Evolutionary conservation across 2,797 vertebrate genomes (phyloP).

Genomic region (Gallinago nigripennis): DNA sequence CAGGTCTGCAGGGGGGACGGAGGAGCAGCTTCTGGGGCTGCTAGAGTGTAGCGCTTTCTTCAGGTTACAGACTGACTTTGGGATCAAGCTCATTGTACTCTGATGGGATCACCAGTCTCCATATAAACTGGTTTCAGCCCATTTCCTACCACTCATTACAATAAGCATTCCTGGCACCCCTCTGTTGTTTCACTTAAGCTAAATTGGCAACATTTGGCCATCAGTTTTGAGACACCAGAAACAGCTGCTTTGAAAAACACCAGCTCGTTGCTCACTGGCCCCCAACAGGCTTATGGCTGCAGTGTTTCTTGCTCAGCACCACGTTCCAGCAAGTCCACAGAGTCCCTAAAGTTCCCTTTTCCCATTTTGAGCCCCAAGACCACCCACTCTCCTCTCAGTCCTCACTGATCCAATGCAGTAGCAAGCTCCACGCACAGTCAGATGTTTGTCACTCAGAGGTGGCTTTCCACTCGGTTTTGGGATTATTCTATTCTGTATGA

Average conservation of each 20-base stretch:
- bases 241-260: not conserved
- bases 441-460: not conserved
- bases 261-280: not conserved
- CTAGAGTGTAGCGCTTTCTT: accelerated
- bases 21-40: not conserved
- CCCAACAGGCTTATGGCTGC: not conserved
- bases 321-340: not conserved
- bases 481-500: not conserved
- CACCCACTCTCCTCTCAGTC: not conserved
- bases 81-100: accelerated
- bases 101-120: not conserved
- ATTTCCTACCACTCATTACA: not conserved
- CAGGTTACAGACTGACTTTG: not conserved
- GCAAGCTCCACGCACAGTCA: not conserved
- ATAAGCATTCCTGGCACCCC: not conserved
- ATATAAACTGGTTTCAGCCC: not conserved
- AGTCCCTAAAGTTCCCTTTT: not conserved
- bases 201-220: not conserved
- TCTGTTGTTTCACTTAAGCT: not conserved
- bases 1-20: accelerated
- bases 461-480: not conserved
- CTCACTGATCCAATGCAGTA: accelerated
- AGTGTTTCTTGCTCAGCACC: not conserved
- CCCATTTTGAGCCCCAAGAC: not conserved
- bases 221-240: not conserved